Conservation (phyloP, 2,113 vertebrate species). For the Burhinus bistriatus region DNA sequence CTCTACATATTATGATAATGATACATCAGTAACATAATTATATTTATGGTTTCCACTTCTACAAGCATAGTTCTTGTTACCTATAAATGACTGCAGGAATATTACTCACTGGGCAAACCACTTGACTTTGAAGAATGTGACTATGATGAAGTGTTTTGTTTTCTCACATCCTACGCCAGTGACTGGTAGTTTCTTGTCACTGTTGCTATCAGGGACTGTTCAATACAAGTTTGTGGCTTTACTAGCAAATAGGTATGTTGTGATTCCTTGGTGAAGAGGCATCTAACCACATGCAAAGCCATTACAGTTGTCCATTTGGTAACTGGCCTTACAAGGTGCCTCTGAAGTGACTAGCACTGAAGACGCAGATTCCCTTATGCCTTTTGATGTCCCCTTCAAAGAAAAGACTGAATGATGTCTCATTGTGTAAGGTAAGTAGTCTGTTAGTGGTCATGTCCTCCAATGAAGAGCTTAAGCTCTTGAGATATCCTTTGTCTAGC, state of each 20-base stretch:
- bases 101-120: not conserved
- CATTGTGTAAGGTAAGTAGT: not conserved
- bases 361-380: not conserved
- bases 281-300: not conserved
- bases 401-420: not conserved
- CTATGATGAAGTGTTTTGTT: not conserved
- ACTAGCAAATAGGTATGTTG: not conserved
- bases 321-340: not conserved
- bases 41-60: slow-evolving; percentile 5
- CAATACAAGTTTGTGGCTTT: not conserved
- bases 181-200: not conserved
- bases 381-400: slow-evolving; percentile 32
- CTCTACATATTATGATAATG: not conserved
- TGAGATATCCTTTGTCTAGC: not conserved
- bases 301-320: not conserved
- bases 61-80: not conserved
- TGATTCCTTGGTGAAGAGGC: not conserved
- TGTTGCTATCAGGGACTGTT: not conserved
- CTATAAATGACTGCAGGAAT: slow-evolving; percentile 17
- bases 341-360: not conserved
- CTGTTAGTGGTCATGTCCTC: not conserved
- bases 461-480: not conserved
- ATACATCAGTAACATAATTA: not conserved
- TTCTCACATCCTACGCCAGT: slow-evolving; percentile 9
- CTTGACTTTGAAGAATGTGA: slow-evolving; percentile 12